Base-by-base conservation (phyloP, 2,113 vertebrate species). In the Philantomba maxwellii region DNA sequence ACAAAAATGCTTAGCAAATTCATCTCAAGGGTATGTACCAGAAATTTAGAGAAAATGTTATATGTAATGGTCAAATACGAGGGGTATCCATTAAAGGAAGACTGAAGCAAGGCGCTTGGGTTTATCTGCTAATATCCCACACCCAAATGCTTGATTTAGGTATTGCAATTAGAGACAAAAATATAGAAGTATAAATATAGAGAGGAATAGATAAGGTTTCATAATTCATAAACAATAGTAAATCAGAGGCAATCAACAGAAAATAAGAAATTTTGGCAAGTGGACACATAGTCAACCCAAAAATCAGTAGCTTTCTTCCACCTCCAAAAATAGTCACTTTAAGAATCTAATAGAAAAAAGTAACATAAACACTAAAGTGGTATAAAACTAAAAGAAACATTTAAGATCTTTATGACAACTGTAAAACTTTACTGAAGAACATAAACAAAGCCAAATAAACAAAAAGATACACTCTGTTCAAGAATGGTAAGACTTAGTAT, bases 381-480 rank as follows among this genome's bases (percentile, higher is more conserved):
- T 84, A 78, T 95, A 96, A 97, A 96, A 77, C 60, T 84, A 64
- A 94, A 94, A 93, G 93, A 97, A 91, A 94, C 88, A 60, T 43
- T 36, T 58, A 84, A 89, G 53, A 86, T 80, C 87, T 95, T 97
- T 89, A 94, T 73, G 78, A 82, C 66, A 87, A 87, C 89, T 86
- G 64, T 95, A 95, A 97, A 93, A 94, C 92, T 96, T 96, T 75
- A 92, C 57, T 60, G 26, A 97, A 93, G 62, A 90, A 87, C n/a
- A 93, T 77, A 95, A 94, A 87, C 91, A 53, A 77, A 92, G 87
- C 28, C 36, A 26, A 89, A 94, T 91, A 89, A 95, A 84, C 55
- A 25, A 84, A 75, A 91, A 84, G 80, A 94, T 55, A 92, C 11
- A 93, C 39, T 93, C n/a, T 91, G 58, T 47, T 82, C 94, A 78